Percentiles rank a stretch among this genome's conserved stretches.
These are phyloP conservation scores for Meganola albula DNA, from an alignment of 2,888 invertebrate species.

Conservation along the genomic window DNA sequence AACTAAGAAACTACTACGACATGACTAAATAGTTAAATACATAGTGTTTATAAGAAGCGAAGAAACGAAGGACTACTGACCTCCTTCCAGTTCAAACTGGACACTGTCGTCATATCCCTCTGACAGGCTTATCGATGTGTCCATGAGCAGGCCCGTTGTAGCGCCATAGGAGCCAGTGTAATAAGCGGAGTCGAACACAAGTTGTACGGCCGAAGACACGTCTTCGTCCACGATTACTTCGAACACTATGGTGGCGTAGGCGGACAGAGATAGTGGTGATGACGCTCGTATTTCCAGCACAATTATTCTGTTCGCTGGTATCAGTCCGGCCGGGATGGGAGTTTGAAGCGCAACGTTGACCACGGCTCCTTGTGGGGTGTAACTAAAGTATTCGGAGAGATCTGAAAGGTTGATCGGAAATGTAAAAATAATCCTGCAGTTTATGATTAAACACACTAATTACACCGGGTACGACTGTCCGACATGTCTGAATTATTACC, in stretches of 20 bases:
- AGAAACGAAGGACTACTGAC: constrained; percentile 24
- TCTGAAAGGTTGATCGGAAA: too few relatives aligned
- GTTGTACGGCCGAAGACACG: neutral
- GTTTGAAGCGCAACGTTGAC: constrained; percentile 18
- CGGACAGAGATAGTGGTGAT: constrained; percentile 22
- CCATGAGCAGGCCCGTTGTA: constrained; percentile 22
- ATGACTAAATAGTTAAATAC: too few relatives aligned
- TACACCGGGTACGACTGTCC: too few relatives aligned
- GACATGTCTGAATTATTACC: too few relatives aligned
- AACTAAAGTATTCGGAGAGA: constrained; percentile 18
- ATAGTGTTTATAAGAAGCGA: too few relatives aligned
- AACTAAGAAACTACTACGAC: too few relatives aligned
- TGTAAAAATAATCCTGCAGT: too few relatives aligned
- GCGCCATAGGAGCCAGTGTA: constrained; percentile 33
- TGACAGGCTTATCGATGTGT: constrained; percentile 23
- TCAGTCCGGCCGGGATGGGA: constrained; percentile 25
- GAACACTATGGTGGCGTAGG: constrained; percentile 30
- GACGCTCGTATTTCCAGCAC: constrained; percentile 30
- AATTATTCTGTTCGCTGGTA: constrained; percentile 28
- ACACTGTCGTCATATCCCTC: constrained; percentile 31
- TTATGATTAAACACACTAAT: too few relatives aligned
- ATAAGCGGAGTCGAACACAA: constrained; percentile 22
- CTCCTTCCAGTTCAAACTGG: constrained; percentile 30
- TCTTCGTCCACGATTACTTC: constrained; percentile 15
- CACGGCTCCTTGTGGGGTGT: constrained; percentile 8